phyloP scores from a whole-genome alignment of 2,113 vertebrate genomes.

The Thalassarche chlororhynchos region DNA sequence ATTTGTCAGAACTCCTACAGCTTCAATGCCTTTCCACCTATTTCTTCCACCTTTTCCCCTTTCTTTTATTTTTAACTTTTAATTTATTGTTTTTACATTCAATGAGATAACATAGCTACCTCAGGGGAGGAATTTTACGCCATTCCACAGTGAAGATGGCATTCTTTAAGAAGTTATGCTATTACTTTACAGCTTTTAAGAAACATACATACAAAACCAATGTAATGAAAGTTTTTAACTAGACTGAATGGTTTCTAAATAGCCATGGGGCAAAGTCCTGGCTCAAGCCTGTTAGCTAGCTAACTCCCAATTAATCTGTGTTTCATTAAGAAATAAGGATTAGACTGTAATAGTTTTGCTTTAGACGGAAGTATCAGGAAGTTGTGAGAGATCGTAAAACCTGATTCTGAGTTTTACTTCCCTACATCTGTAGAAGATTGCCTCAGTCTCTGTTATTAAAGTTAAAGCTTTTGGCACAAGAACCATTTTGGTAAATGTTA shows the following conservation, averaged over 20 bases:
- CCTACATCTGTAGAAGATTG: not conserved
- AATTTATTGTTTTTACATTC: constrained; percentile 9
- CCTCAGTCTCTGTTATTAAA: not conserved
- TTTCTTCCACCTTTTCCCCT: not conserved
- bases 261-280: not conserved
- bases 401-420: not conserved
- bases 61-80: not conserved
- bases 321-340: not conserved
- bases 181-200: not conserved
- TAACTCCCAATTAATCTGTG: not conserved
- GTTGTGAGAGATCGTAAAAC: not conserved
- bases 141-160: not conserved
- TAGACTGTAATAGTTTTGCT: not conserved
- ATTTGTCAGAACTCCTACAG: constrained; percentile 2
- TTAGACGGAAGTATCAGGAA: not conserved
- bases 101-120: not conserved
- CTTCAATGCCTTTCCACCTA: not conserved
- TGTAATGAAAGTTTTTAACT: not conserved
- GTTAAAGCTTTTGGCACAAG: not conserved
- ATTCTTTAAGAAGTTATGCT: not conserved
- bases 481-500: not conserved
- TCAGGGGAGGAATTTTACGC: not conserved
- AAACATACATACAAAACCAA: not conserved
- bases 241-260: not conserved
- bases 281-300: not conserved